Conservation (phyloP, 2,888 invertebrate species). For the Agriopis marginaria region DNA sequence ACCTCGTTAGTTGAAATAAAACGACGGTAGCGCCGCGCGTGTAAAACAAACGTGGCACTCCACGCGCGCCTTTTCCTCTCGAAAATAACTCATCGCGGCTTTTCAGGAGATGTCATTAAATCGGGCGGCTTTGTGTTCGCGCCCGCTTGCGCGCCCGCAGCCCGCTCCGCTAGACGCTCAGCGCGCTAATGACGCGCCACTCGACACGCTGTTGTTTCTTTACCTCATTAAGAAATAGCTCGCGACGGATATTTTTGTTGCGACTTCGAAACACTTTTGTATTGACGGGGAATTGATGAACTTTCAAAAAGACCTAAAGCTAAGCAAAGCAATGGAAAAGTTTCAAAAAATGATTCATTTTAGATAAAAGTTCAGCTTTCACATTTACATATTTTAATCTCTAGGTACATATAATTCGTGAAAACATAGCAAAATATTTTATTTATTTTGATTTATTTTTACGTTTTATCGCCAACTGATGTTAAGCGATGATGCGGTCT, state of each 20-base stretch:
- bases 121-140: slow-evolving; percentile 69
- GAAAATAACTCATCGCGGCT: slow-evolving; percentile 84
- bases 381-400: too few relatives aligned
- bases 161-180: slow-evolving; percentile 62
- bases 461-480: too few relatives aligned
- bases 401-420: too few relatives aligned
- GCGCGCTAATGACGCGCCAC: slow-evolving; percentile 72
- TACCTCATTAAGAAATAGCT: slow-evolving; percentile 78
- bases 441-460: too few relatives aligned
- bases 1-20: slow-evolving; percentile 85
- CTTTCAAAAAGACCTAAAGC: neutral
- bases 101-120: slow-evolving; percentile 84
- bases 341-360: too few relatives aligned
- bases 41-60: slow-evolving; percentile 81
- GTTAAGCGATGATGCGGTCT: too few relatives aligned
- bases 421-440: too few relatives aligned
- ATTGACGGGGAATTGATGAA: slow-evolving; percentile 8
- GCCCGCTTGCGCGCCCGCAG: slow-evolving; percentile 45
- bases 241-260: slow-evolving; percentile 49
- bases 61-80: slow-evolving; percentile 84
- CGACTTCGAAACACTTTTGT: slow-evolving; percentile 2
- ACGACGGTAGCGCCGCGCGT: slow-evolving; percentile 60
- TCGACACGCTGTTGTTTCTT: slow-evolving; percentile 64
- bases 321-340: neutral
- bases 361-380: too few relatives aligned